Evolutionary conservation across 2,113 vertebrate genomes (phyloP), one percentile per base, ranked within the genome.

Genomic region (Eptesicus fuscus): DNA sequence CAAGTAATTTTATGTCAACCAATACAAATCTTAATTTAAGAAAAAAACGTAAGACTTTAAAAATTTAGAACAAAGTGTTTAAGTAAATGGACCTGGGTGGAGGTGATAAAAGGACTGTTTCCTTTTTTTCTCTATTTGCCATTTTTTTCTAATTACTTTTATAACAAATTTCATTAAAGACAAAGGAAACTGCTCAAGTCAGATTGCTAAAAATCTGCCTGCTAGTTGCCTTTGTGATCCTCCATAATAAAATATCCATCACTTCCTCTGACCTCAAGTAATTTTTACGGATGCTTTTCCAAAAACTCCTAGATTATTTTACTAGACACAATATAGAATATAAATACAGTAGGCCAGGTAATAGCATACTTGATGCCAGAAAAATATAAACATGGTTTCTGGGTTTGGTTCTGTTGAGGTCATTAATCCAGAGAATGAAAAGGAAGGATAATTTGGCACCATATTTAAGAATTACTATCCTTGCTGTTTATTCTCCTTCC

Each of bases 261-360:
- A 84, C 9, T 6, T 80, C 18, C 23, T 74, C 84, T 88, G 69
- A 93, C 37, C 59, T 80, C 78, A 88, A 91, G 37, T 49, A 85
- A 90, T 89, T 96, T 93, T 91, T 91, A 91, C 42, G 69, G 93
- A 79, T 53, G 80, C 65, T 92, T 92, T 96, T 42, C 37, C 32
- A 53, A 77, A 96, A 96, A 86, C 9, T 95, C 61, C 37, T 77
- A 32, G 25, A 32, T 83, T 80, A 83, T 51, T 69, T 83, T 74
- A 93, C 37, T 79, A 90, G 32, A 86, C 16, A 70, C 35, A 77
- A n/a, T 85, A 56, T 74, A 93, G 44, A 91, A 67, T 44, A 49
- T 67, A 92, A 85, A 71, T n/a, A 85, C 3, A 90, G 73, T 44
- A 82, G 79, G 51, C 44, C 83, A 92, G 42, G 51, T 84, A 92